Evolutionary conservation across 1,140 invertebrate genomes (phyloP), one percentile per base, ranked within the genome.

Genomic region (Amphibalanus amphitrite): DNA sequence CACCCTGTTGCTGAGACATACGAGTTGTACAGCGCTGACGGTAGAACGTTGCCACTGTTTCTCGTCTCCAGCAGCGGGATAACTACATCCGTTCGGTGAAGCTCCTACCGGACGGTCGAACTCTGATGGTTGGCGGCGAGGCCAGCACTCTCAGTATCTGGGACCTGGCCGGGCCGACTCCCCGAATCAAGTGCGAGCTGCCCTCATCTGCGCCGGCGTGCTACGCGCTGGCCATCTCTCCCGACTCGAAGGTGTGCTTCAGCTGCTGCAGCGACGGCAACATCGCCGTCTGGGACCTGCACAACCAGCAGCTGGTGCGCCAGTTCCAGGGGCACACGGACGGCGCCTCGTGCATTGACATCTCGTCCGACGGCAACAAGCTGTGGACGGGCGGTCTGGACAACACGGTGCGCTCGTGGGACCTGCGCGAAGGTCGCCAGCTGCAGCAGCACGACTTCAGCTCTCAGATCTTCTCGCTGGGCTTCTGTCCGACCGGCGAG

Each of bases 21-120:
- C n/a, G n/a, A n/a, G n/a, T n/a, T n/a, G n/a, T n/a, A n/a, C n/a
- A n/a, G n/a, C n/a, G n/a, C n/a, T n/a, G n/a, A n/a, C n/a, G n/a
- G n/a, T n/a, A n/a, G n/a, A n/a, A n/a, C n/a, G n/a, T n/a, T n/a
- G n/a, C n/a, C n/a, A n/a, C n/a, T n/a, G n/a, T n/a, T n/a, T n/a
- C n/a, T n/a, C n/a, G n/a, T n/a, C 82, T 83, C 4, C 79, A 89
- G 86, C 89, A 95, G 88, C 85, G 93, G 71, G 95, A 98, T 81
- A 97, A 95, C 82, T 98, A 98, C 82, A 98, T 98, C 76, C 84
- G 95, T 75, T 97, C 93, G 30, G 95, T 97, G 70, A 98, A 98
- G 82, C 82, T 98, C n/a, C 82, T 98, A 71, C 92, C 95, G n/a
- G 95, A 98, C 82, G 93, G 93, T 1, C 85, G 93, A 72, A 98